A percentile compares a stretch with the other conserved stretches of the same genome.
These are phyloP conservation scores for Litoditis marina DNA, from an alignment of 2,888 invertebrate species.

Conservation along the genomic window DNA sequence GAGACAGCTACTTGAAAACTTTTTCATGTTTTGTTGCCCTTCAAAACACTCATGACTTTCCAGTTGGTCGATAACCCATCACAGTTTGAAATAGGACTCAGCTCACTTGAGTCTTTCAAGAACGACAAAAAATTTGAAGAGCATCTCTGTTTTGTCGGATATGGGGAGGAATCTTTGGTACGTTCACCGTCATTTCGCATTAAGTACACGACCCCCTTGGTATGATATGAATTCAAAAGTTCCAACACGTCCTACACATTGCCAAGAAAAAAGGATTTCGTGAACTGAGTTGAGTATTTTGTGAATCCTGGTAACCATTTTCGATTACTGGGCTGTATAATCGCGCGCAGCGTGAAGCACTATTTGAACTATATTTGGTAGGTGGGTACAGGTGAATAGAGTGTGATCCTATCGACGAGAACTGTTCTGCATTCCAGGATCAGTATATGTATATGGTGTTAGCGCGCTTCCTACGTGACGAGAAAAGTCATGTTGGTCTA, in stretches of 20 bases:
- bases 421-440: constrained; percentile 22
- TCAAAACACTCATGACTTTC: no score
- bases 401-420: background rate
- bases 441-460: constrained; percentile 93
- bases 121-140: constrained; percentile 73
- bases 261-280: no score
- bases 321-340: no score
- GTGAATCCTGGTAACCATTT: no score
- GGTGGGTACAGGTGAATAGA: background rate
- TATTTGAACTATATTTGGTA: no score
- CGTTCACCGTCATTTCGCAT: background rate
- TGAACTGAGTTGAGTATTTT: no score
- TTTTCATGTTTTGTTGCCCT: no score
- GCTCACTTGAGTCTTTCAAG: constrained; percentile 83
- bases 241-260: no score
- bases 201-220: background rate
- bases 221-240: background rate
- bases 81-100: constrained; percentile 88
- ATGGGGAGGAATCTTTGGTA: constrained; percentile 30
- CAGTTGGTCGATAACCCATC: constrained; percentile 91
- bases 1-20: no score
- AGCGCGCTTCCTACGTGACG: constrained; percentile 89
- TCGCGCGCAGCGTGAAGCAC: no score
- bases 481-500: constrained; percentile 86
- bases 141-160: constrained; percentile 71